These are phyloP conservation scores for Xiphophorus hellerii DNA, from an alignment of 2,113 vertebrate species.

Conservation along the genomic window DNA sequence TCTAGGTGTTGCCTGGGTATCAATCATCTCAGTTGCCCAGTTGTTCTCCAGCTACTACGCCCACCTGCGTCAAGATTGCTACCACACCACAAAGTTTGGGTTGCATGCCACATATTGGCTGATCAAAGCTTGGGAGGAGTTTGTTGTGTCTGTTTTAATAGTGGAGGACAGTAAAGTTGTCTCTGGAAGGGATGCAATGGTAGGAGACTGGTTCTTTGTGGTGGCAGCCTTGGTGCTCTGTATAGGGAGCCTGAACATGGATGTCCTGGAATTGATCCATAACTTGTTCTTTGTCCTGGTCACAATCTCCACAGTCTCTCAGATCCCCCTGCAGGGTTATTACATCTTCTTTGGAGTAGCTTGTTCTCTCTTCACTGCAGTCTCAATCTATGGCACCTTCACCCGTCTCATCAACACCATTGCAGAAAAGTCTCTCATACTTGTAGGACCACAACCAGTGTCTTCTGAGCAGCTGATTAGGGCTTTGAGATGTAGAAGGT, in stretches of 20 bases:
- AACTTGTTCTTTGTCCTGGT: conserved; percentile 84
- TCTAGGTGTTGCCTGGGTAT: conserved; percentile 83
- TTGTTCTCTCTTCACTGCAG: conserved; percentile 79
- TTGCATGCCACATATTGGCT: conserved; percentile 87
- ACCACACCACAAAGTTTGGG: conserved; percentile 86
- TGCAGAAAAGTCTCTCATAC: conserved; percentile 87
- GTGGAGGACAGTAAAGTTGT: conserved; percentile 33
- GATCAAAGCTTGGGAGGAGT: conserved; percentile 88
- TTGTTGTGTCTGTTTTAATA: conserved; percentile 71
- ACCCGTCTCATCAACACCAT: conserved; percentile 87
- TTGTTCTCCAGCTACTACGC: conserved; percentile 87
- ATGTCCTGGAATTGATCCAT: conserved; percentile 85
- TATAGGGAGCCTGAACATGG: conserved; percentile 81
- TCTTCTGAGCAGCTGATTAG: conserved; percentile 74
- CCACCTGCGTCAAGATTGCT: conserved; percentile 84
- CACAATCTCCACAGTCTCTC: conserved; percentile 80
- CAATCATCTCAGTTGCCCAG: conserved; percentile 83
- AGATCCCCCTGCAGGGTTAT: conserved; percentile 79
- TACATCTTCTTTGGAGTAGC: conserved; percentile 84
- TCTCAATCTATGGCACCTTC: conserved; percentile 84
- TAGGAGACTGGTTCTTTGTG: conserved; percentile 89
- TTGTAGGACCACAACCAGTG: conserved; percentile 80
- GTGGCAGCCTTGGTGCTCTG: conserved; percentile 78
- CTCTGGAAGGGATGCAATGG: conserved; percentile 76
- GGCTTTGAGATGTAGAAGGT: conserved; percentile 37